phyloP scores from a whole-genome alignment of 2,113 vertebrate species.

The Hippotragus niger region DNA sequence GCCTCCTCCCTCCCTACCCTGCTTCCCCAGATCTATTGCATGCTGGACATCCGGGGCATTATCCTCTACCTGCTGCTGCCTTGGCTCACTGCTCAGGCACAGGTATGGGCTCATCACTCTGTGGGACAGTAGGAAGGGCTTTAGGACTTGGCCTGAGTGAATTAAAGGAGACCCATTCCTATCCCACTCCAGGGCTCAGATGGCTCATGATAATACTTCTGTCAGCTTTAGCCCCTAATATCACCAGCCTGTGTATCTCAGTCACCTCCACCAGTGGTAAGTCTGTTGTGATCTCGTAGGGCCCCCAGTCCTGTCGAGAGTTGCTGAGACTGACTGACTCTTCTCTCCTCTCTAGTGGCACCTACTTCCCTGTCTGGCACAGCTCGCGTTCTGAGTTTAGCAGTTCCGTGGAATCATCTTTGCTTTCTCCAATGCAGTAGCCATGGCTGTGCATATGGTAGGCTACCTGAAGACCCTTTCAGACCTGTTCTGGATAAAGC shows the following conservation, averaged over 20 bases:
- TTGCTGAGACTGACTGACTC: background rate
- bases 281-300: background rate
- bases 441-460: conserved; percentile 78
- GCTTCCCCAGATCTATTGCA: conserved; percentile 78
- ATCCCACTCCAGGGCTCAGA: conserved; percentile 76
- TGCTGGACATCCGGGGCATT: conserved; percentile 84
- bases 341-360: conserved; percentile 67
- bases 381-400: conserved; percentile 80
- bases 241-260: conserved; percentile 82
- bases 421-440: conserved; percentile 80
- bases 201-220: conserved; percentile 80
- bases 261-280: conserved; percentile 84
- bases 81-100: conserved; percentile 83
- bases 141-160: background rate
- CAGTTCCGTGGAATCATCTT: conserved; percentile 79
- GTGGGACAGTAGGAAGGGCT: background rate
- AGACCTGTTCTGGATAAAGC: conserved; percentile 75
- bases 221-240: conserved; percentile 78
- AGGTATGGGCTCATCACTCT: conserved; percentile 49
- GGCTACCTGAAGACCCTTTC: conserved; percentile 81
- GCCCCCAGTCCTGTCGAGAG: background rate
- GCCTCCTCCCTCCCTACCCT: background rate
- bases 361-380: conserved; percentile 82
- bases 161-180: background rate
- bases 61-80: conserved; percentile 82